Percentiles rank a stretch among this genome's conserved stretches.
phyloP scores from a whole-genome alignment of 2,797 vertebrate genomes.

The Eospalax fontanierii region DNA sequence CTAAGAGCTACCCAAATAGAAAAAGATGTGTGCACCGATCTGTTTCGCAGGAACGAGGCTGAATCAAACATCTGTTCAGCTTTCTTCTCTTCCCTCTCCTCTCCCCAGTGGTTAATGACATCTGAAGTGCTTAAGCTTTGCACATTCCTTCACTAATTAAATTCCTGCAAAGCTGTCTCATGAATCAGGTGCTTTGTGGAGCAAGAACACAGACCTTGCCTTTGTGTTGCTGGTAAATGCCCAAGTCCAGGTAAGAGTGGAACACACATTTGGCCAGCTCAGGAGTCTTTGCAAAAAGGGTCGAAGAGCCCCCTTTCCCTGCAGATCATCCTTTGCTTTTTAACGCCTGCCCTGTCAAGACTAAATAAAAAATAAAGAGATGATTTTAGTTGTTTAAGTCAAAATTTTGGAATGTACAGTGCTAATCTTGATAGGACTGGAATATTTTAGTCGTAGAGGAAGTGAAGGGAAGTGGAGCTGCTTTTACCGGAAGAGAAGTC shows the following conservation, averaged over 20 bases:
- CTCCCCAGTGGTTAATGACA: slow-evolving; percentile 77
- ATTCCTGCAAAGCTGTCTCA: slow-evolving; percentile 79
- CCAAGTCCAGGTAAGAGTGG: slow-evolving; percentile 28
- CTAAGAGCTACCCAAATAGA: slow-evolving; percentile 74
- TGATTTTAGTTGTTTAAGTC: neutral
- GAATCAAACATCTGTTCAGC: slow-evolving; percentile 78
- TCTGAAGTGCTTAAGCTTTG: slow-evolving; percentile 65
- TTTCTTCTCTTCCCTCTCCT: slow-evolving; percentile 13
- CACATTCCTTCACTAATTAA: slow-evolving; percentile 84
- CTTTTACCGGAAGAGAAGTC: neutral
- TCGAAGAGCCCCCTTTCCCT: neutral
- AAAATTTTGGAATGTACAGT: neutral
- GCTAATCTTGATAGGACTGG: neutral
- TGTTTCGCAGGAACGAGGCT: slow-evolving; percentile 66
- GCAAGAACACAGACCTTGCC: slow-evolving; percentile 68
- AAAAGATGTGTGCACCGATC: slow-evolving; percentile 60
- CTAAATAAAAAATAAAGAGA: neutral
- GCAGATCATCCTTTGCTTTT: slow-evolving; percentile 63
- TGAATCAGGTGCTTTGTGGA: slow-evolving; percentile 82
- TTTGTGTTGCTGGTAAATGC: slow-evolving; percentile 49
- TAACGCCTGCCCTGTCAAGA: slow-evolving; percentile 47
- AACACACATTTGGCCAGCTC: neutral
- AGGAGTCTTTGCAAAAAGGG: slow-evolving; percentile 38
- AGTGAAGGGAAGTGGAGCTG: neutral
- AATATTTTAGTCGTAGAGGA: neutral